Conservation (phyloP, 2,797 vertebrate species). For the Glossophaga mutica region DNA sequence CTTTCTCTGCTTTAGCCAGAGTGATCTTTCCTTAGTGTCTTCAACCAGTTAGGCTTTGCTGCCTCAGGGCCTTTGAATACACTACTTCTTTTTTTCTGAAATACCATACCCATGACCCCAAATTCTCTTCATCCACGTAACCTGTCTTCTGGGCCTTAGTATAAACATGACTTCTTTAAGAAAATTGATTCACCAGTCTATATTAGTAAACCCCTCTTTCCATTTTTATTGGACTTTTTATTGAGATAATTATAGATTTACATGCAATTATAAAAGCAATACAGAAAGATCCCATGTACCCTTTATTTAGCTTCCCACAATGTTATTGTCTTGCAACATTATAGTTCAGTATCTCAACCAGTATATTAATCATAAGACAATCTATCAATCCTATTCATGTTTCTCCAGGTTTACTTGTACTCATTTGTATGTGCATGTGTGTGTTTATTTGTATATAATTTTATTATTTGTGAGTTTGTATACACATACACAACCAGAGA, state of each 20-base stretch:
- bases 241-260: neutral
- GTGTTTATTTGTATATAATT: neutral
- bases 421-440: neutral
- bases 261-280: neutral
- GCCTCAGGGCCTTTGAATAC: neutral
- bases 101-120: accelerated
- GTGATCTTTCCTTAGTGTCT: neutral
- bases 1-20: neutral
- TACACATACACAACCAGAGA: neutral
- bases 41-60: neutral
- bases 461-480: neutral
- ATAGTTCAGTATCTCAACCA: neutral
- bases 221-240: neutral
- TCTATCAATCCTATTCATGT: accelerated
- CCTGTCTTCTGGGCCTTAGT: neutral
- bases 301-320: neutral
- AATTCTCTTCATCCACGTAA: neutral
- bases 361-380: neutral
- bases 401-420: neutral
- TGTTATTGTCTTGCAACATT: neutral
- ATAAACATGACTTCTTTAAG: neutral
- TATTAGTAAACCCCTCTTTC: neutral
- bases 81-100: neutral
- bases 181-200: neutral
- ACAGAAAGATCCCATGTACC: neutral